Percentiles rank a stretch among this genome's conserved stretches.
Evolutionary conservation across 2,888 invertebrate genomes (phyloP).

Genomic region (Cataglyphis rosenhaueri): DNA sequence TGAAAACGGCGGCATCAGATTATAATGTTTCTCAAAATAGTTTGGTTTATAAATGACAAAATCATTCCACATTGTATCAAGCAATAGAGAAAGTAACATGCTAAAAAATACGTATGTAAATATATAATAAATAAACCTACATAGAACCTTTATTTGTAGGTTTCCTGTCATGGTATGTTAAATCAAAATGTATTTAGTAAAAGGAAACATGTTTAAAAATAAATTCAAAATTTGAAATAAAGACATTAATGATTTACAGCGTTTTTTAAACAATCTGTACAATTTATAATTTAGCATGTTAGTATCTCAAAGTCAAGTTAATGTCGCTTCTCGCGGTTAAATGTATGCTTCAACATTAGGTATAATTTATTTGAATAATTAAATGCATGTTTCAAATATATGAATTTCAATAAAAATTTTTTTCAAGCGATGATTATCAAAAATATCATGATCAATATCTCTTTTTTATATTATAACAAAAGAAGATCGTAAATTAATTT

Average conservation of each 20-base stretch:
- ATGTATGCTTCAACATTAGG: not conserved
- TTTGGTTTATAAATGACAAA: not conserved
- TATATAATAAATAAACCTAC: not conserved
- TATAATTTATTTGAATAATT: not conserved
- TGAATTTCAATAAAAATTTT: not conserved
- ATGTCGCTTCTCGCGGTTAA: not conserved
- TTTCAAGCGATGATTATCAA: not conserved
- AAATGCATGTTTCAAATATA: not conserved
- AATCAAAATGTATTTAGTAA: not conserved
- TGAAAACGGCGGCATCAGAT: constrained; percentile 8
- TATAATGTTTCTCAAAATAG: constrained; percentile 8
- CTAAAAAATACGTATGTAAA: not conserved
- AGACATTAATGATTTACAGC: not conserved
- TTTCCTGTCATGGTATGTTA: not conserved
- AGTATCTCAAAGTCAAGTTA: not conserved
- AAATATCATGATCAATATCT: not conserved
- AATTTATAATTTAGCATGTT: not conserved
- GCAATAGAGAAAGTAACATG: not conserved
- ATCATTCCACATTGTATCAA: not conserved
- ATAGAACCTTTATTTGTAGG: not conserved
- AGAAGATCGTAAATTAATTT: not conserved
- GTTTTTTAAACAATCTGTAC: not conserved
- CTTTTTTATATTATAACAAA: not conserved
- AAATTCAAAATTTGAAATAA: not conserved
- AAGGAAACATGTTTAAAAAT: not conserved